phyloP scores from a whole-genome alignment of 2,797 vertebrate genomes.

The Eospalax fontanierii region DNA sequence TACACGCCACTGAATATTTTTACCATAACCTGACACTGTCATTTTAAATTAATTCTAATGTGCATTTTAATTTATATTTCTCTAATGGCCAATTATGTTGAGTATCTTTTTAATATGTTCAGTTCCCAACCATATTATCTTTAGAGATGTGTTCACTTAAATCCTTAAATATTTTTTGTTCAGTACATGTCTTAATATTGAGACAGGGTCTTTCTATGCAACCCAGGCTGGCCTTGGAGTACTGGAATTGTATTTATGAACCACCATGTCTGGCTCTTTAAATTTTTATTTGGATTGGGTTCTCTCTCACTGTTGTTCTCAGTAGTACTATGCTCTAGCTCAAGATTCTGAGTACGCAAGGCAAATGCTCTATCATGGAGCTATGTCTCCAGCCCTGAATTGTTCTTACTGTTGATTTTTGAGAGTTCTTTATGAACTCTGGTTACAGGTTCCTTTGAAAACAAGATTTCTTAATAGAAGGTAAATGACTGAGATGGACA shows the following conservation, averaged over 20 bases:
- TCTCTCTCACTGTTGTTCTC: no score
- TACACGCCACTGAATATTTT: neutral
- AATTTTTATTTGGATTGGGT: neutral
- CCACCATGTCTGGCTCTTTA: no score
- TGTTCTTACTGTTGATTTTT: conserved; percentile 5
- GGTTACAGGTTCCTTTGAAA: neutral
- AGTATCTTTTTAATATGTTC: conserved; percentile 3
- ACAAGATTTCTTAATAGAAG: conserved; percentile 27
- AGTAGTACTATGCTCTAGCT: no score
- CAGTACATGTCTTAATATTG: neutral
- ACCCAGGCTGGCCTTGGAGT: neutral
- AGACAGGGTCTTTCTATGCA: neutral
- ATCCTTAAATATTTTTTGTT: neutral
- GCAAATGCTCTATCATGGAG: neutral
- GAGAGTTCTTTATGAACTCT: neutral
- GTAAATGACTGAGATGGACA: conserved; percentile 33
- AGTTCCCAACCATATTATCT: neutral
- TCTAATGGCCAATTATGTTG: neutral
- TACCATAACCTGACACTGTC: neutral
- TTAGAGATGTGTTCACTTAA: neutral
- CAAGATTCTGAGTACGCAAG: neutral
- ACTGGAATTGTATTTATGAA: neutral
- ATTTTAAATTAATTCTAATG: neutral
- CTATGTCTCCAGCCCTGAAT: neutral
- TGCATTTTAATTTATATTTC: neutral